Conservation (phyloP, 2,888 invertebrate genomes). For the Dermolepida albohirtum region DNA sequence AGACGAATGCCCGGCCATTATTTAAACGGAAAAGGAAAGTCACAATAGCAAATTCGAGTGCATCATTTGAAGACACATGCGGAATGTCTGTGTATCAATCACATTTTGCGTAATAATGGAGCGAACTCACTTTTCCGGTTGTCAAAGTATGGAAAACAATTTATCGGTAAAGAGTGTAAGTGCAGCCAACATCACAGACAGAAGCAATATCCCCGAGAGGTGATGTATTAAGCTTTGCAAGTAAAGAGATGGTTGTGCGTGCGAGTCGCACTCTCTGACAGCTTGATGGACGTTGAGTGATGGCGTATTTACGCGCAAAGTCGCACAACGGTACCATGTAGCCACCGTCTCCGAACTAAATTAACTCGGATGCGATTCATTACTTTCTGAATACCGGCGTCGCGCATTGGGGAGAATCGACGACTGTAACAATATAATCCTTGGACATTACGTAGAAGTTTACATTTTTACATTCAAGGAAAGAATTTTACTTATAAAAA, state of each 20-base stretch:
- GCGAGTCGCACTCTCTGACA: slow-evolving; percentile 56
- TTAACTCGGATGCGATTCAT: slow-evolving; percentile 46
- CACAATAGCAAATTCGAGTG: slow-evolving; percentile 42
- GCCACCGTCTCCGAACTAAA: slow-evolving; percentile 45
- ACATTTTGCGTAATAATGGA: slow-evolving; percentile 43
- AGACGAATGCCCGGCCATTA: slow-evolving; percentile 49
- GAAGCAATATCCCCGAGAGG: slow-evolving; percentile 51
- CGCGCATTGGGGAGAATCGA: slow-evolving; percentile 3
- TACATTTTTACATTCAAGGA: no score
- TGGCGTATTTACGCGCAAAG: slow-evolving; percentile 59
- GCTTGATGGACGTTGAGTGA: slow-evolving; percentile 60
- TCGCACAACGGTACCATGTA: slow-evolving; percentile 43
- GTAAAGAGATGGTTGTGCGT: slow-evolving; percentile 54
- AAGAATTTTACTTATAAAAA: no score
- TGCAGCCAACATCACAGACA: slow-evolving; percentile 45
- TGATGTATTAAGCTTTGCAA: slow-evolving; percentile 51
- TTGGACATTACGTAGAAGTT: not conserved
- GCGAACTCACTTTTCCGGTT: slow-evolving; percentile 47
- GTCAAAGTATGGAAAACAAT: slow-evolving; percentile 52
- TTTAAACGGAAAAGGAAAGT: slow-evolving; percentile 43
- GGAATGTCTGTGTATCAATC: slow-evolving; percentile 41
- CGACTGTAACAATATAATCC: not conserved
- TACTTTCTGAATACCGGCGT: slow-evolving; percentile 38
- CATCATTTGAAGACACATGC: slow-evolving; percentile 37
- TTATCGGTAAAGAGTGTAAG: slow-evolving; percentile 47